These are phyloP conservation scores for Eupithecia dodoneata DNA, from an alignment of 2,888 invertebrate species.

Conservation along the genomic window DNA sequence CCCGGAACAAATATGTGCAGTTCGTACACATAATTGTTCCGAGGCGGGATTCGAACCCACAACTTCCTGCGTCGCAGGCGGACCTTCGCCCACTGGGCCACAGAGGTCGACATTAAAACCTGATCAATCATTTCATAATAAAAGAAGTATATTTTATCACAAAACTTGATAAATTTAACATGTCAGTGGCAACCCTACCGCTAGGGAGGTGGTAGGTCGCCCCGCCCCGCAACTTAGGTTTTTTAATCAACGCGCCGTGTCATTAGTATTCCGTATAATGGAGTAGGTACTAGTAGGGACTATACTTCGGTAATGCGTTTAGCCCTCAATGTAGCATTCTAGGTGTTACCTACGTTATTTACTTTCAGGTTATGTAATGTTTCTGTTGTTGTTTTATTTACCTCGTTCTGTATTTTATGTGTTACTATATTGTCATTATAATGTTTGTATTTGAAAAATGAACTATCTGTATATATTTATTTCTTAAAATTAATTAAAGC, in stretches of 20 bases:
- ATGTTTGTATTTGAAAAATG: not conserved
- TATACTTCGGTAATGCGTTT: conserved; percentile 42
- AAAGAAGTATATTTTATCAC: not conserved
- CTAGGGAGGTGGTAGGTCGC: conserved; percentile 52
- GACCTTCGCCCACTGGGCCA: too few relatives aligned
- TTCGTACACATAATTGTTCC: too few relatives aligned
- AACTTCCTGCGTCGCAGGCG: too few relatives aligned
- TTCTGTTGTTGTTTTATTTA: conserved; percentile 12
- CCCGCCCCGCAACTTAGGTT: conserved; percentile 72
- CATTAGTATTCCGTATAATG: conserved; percentile 81
- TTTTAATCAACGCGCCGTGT: conserved; percentile 81
- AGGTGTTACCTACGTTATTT: conserved; percentile 18
- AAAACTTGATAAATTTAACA: not conserved
- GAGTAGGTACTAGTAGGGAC: conserved; percentile 48
- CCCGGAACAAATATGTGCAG: too few relatives aligned
- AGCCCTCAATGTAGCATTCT: conserved; percentile 34
- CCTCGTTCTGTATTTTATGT: not conserved
- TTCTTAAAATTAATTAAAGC: too few relatives aligned
- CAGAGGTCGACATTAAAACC: not conserved
- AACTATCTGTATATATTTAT: not conserved
- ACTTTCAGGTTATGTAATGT: conserved; percentile 18
- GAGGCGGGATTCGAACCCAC: too few relatives aligned
- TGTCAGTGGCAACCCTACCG: conserved; percentile 37
- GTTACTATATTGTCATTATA: too few relatives aligned
- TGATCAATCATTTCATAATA: not conserved